Evolutionary conservation across 1,140 invertebrate species (phyloP).

Genomic region (Drosophila pachea): DNA sequence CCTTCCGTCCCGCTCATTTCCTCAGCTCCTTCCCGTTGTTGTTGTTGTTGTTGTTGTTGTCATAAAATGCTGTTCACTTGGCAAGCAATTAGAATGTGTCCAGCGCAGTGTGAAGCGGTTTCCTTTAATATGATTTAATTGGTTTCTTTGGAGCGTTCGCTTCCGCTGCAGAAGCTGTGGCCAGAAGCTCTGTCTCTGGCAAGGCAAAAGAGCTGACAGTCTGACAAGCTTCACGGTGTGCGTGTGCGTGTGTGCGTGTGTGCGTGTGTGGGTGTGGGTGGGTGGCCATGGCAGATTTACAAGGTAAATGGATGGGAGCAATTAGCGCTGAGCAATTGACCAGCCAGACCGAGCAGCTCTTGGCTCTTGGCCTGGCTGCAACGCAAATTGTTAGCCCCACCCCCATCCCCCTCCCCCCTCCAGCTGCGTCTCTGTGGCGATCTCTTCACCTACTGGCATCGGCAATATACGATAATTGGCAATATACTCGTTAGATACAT

Average conservation of each 20-base stretch:
- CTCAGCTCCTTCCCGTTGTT: no score
- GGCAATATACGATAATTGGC: constrained; percentile 46
- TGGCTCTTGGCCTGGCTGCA: constrained; percentile 28
- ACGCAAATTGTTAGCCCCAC: constrained; percentile 60
- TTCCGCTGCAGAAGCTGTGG: neutral
- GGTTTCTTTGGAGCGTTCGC: neutral
- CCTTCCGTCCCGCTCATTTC: no score
- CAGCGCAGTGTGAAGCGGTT: neutral
- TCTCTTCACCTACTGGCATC: constrained; percentile 5
- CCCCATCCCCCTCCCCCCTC: no score
- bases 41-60: no score
- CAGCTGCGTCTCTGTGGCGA: no score
- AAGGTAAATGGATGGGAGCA: constrained; percentile 38
- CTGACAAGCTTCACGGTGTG: constrained; percentile 12
- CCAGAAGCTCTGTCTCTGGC: constrained; percentile 5
- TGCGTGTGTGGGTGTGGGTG: neutral
- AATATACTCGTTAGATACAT: constrained; percentile 6
- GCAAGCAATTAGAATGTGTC: constrained; percentile 5
- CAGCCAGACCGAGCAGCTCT: constrained; percentile 3
- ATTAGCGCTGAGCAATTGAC: constrained; percentile 9
- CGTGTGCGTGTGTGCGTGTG: no score
- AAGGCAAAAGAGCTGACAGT: constrained; percentile 14
- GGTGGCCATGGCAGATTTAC: constrained; percentile 28
- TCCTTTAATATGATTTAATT: constrained; percentile 2
- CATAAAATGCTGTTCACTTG: neutral